Evolutionary conservation across 2,797 vertebrate genomes (phyloP), one percentile per base, ranked within the genome.

Genomic region (Nannoperca australis): DNA sequence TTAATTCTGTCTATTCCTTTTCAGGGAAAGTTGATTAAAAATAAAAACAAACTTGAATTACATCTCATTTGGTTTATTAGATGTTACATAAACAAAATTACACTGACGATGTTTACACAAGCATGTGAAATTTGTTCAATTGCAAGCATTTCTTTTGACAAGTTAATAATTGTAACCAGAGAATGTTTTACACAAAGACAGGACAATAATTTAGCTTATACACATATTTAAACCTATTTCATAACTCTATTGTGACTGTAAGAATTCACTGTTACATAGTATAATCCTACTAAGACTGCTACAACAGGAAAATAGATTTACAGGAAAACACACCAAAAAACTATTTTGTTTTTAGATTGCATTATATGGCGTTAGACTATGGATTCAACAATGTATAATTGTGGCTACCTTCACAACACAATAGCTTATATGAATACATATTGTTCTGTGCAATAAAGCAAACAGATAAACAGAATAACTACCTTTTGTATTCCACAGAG

Each of bases 51-150:
- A 18, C 13, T 45, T 7, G 67, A 53, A 45, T 56, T 1, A 30
- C n/a, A 15, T 24, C 5, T 78, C 0, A 58, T 59, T 79, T 81
- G 8, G 7, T 85, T 87, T 85, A 85, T 82, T 88, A 70, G 3
- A 78, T 71, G 14, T 45, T 59, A 61, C 30, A 78, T 27, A 27
- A 32, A 66, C 32, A 72, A 38, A 70, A 32, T 58, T 66, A 84
- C 24, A 78, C 34, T 27, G 38, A 27, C 22, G 7, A 32, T 36
- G 34, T 70, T 62, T 68, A 70, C 27, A 72, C 30, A 63, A 42
- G 20, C 45, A 63, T 55, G 14, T 40, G 13, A 50, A 15, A 63
- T 53, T 15, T 45, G 10, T 67, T 69, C 0, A 79, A 15, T 45
- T 44, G 30, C 3, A 78, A 50, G 24, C 15, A 58, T 72, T 79